Base-by-base conservation (phyloP, 1,140 invertebrate genomes). In the Dinoponera quadriceps region DNA sequence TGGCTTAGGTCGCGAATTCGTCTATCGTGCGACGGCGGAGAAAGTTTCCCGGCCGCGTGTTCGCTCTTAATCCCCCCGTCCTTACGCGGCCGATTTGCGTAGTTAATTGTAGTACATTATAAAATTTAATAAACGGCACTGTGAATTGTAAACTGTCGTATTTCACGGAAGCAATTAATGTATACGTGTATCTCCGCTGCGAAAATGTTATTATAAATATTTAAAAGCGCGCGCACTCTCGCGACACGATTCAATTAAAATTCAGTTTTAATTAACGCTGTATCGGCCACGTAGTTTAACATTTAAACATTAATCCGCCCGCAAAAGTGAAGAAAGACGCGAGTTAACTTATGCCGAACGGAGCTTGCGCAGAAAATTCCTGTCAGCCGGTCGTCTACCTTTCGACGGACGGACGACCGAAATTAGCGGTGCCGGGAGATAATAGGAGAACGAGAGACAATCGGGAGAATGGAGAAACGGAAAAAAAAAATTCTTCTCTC, bases 401-500 rank as follows among this genome's bases (percentile, higher is more conserved):
- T 62, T 62, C 25, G 49, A 59, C 0, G 25, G 65, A 11, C 66
- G 22, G 54, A 55, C 60, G 63, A 60, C 54, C 77, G 33, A 86
- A 87, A 87, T 87, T 86, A 86, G 65, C 51, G 22, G 65, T n/a
- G 20, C 16, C 2, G 18, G n/a, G n/a, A 18, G 13, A 55, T 77
- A 66, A 77, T 44, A 5, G 5, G 51, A 71, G 57, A 27, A 68
- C 22, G 16, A 44, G 51, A 51, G 13, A 44, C 3, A 16, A 16
- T 11, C 3, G 0, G 27, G 2, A 29, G 11, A n/a, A 22, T 29
- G 20, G 59, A 22, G 3, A 54, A 16, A 29, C 38, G 33, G 72
- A 38, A 7, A 73, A 69, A 78, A 68, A 78, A 54, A 66, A 84
- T 84, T 87, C 81, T 87, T 59, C 62, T 59, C 62, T 55, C 65